These are phyloP conservation scores for Dreissena polymorpha DNA, from an alignment of 1,140 invertebrate genomes.

Conservation along the genomic window DNA sequence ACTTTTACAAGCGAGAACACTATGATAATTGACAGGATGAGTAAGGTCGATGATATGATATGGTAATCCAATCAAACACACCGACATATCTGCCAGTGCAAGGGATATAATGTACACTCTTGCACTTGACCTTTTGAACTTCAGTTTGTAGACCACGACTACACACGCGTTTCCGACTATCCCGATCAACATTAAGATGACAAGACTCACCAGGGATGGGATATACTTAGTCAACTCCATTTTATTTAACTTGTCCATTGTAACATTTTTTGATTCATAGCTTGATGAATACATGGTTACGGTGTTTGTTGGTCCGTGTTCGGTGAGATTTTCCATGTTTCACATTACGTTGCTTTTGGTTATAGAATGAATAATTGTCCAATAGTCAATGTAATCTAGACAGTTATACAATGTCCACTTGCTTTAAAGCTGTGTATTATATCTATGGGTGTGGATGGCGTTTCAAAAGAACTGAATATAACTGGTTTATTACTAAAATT, in stretches of 20 bases:
- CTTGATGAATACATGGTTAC: no score
- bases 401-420: no score
- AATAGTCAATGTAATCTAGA: no score
- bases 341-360: no score
- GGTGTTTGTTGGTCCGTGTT: no score
- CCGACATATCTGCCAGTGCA: slow-evolving; percentile 61
- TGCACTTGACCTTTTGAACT: slow-evolving; percentile 58
- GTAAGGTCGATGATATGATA: slow-evolving; percentile 64
- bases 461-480: no score
- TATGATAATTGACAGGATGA: slow-evolving; percentile 58
- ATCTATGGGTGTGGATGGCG: no score
- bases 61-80: slow-evolving; percentile 63
- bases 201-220: slow-evolving; percentile 47
- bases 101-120: slow-evolving; percentile 61
- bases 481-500: no score
- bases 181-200: slow-evolving; percentile 56
- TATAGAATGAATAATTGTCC: no score
- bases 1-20: slow-evolving; percentile 52
- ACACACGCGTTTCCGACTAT: slow-evolving; percentile 63
- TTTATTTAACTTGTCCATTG: neutral
- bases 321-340: no score
- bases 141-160: slow-evolving; percentile 57
- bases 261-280: no score
- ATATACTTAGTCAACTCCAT: slow-evolving; percentile 46
- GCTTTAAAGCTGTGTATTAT: no score